These are phyloP conservation scores for Glaucidium brasilianum DNA, from an alignment of 2,113 vertebrate species.

Conservation along the genomic window DNA sequence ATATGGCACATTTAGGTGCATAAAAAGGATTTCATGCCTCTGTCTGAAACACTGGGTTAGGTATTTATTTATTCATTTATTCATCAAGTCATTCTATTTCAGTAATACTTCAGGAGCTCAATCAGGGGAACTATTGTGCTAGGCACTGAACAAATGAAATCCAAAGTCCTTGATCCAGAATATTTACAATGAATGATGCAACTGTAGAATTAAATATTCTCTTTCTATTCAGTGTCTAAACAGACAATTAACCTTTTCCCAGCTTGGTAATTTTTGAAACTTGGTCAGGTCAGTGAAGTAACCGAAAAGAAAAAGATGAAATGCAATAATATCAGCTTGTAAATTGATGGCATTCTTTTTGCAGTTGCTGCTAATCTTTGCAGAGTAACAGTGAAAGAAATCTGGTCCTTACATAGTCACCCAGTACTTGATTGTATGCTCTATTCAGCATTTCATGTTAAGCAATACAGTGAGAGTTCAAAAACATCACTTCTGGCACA, in stretches of 20 bases:
- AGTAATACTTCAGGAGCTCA: not conserved
- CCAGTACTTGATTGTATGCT: not conserved
- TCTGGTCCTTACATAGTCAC: not conserved
- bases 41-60: not conserved
- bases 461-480: not conserved
- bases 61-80: constrained; percentile 41
- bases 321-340: not conserved
- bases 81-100: constrained; percentile 13
- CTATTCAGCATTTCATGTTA: not conserved
- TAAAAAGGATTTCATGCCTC: not conserved
- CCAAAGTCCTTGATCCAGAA: not conserved
- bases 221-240: not conserved
- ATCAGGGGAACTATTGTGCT: not conserved
- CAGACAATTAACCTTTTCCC: not conserved
- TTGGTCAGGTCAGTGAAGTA: not conserved
- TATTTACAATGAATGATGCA: not conserved
- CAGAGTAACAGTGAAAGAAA: not conserved
- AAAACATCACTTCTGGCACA: not conserved
- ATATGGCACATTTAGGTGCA: not conserved
- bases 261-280: not conserved
- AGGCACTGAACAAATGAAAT: not conserved
- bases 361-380: not conserved
- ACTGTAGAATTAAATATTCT: not conserved
- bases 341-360: not conserved
- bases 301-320: not conserved